Evolutionary conservation across 2,797 vertebrate species (phyloP).

Genomic region (Characodon lateralis): DNA sequence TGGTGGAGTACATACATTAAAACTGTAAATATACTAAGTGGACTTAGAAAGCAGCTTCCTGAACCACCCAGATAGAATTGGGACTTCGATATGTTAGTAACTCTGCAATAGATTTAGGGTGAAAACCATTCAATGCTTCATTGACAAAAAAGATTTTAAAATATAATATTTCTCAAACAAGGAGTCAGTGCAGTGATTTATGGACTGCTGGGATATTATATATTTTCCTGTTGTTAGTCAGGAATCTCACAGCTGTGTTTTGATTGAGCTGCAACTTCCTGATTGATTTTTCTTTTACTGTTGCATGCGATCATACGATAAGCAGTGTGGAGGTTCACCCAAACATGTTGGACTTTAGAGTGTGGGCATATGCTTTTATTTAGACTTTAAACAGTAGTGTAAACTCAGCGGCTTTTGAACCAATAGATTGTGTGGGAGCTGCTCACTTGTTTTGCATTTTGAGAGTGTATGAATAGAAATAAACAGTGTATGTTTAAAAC

Average conservation of each 20-base stretch:
- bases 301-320: neutral
- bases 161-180: neutral
- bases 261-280: neutral
- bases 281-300: neutral
- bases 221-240: neutral
- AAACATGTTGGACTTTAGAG: conserved; percentile 2
- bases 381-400: neutral
- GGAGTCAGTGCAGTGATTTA: neutral
- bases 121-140: neutral
- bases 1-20: too few species aligned
- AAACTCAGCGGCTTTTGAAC: neutral
- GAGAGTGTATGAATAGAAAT: neutral
- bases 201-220: neutral
- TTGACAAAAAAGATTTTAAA: neutral
- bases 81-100: neutral
- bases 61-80: neutral
- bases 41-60: neutral
- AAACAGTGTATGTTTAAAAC: neutral
- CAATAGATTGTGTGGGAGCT: neutral
- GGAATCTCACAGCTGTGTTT: neutral
- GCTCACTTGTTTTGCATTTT: neutral
- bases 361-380: neutral
- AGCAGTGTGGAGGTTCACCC: neutral
- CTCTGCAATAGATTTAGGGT: neutral
- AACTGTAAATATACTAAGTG: too few species aligned